These are phyloP conservation scores for Lagenorhynchus albirostris DNA, from an alignment of 2,113 vertebrate species.

Conservation along the genomic window DNA sequence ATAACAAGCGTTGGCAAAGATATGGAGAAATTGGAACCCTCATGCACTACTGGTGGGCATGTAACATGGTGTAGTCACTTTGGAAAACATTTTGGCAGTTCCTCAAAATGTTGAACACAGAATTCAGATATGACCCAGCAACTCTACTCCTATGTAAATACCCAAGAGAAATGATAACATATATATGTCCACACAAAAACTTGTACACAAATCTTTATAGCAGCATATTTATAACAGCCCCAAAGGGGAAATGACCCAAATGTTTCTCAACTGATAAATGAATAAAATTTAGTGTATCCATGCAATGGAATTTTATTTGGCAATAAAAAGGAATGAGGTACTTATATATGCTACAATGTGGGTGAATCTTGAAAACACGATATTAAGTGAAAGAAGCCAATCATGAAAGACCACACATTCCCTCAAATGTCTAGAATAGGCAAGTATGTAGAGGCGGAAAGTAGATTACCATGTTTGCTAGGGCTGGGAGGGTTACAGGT, in stretches of 20 bases:
- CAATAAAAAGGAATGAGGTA: background rate
- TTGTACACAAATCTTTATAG: background rate
- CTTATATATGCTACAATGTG: background rate
- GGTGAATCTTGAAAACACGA: background rate
- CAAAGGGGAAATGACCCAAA: background rate
- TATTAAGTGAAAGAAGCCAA: background rate
- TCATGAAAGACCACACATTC: background rate
- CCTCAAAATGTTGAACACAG: background rate
- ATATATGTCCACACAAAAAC: background rate
- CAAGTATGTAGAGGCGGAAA: background rate
- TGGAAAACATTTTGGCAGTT: background rate
- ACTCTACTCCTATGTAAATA: background rate
- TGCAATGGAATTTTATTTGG: background rate
- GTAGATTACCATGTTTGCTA: background rate
- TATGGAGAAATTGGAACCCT: background rate
- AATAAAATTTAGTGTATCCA: background rate
- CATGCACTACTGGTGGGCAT: background rate
- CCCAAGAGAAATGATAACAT: background rate
- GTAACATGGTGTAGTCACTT: background rate
- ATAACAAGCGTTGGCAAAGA: background rate
- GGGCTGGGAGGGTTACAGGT: background rate
- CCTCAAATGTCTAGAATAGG: background rate
- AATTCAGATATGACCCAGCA: background rate
- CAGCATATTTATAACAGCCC: background rate
- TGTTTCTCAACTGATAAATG: background rate